Percentiles rank a stretch among this genome's conserved stretches.
Evolutionary conservation across 2,888 invertebrate species (phyloP).

Genomic region (Heliconius erato): DNA sequence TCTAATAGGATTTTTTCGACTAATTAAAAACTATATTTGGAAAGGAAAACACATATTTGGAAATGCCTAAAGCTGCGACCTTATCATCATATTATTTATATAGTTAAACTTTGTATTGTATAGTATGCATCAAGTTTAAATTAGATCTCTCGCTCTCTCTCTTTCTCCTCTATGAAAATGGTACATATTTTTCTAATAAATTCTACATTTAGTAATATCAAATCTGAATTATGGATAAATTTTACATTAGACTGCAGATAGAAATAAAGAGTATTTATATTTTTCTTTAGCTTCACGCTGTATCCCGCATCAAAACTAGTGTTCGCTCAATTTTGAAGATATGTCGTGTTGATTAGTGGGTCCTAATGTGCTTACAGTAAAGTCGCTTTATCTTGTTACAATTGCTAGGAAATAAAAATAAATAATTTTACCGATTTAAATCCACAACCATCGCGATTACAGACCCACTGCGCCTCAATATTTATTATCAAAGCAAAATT

Average conservation of each 20-base stretch:
- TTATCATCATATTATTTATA: not conserved
- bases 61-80: conserved; percentile 9
- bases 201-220: too few species aligned
- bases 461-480: not conserved
- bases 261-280: too few species aligned
- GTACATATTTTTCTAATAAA: not conserved
- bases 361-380: not conserved
- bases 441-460: not conserved
- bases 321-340: too few species aligned
- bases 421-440: not conserved
- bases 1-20: conserved; percentile 3
- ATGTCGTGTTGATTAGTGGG: not conserved
- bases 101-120: not conserved
- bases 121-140: not conserved
- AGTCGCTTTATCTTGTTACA: not conserved
- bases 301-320: too few species aligned
- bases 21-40: conserved; percentile 14
- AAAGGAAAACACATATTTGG: conserved; percentile 4
- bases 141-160: not conserved
- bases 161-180: not conserved
- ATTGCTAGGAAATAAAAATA: not conserved
- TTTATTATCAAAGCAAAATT: too few species aligned
- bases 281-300: too few species aligned
- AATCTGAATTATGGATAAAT: too few species aligned
- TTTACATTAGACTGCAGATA: too few species aligned